Percentiles rank a stretch among this genome's conserved stretches.
Conservation (phyloP, 2,888 invertebrate species). For the Meteorus cinctellus region DNA sequence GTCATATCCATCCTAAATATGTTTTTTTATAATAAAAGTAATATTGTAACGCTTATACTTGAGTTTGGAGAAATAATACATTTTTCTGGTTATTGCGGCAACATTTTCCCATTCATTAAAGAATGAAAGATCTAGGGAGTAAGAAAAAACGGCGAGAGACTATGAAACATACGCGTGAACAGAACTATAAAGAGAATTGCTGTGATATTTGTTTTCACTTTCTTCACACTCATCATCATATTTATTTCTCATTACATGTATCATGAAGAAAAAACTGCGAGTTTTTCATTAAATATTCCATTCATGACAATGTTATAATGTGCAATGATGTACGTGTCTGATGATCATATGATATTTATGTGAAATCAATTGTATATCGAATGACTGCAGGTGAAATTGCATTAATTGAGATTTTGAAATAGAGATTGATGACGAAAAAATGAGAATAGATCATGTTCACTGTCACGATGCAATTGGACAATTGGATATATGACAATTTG, state of each 20-base stretch:
- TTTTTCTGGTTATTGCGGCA: background rate
- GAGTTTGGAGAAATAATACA: background rate
- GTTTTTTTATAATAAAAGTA: too few species aligned
- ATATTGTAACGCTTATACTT: too few species aligned
- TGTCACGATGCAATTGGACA: background rate
- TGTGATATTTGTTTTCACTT: background rate
- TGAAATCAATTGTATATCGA: background rate
- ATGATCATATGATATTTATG: background rate
- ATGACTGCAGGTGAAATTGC: background rate
- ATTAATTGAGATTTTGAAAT: background rate
- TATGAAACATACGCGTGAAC: conserved; percentile 30
- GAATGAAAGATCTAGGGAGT: background rate
- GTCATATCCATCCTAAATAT: too few species aligned
- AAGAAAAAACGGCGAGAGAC: background rate
- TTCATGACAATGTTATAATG: background rate
- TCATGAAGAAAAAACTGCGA: background rate
- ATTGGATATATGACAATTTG: background rate
- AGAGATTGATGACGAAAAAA: background rate
- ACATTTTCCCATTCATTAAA: background rate
- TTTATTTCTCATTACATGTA: background rate
- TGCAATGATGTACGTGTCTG: background rate
- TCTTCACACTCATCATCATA: background rate
- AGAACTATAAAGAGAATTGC: background rate
- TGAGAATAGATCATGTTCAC: background rate
- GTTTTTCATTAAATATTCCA: background rate